These are phyloP conservation scores for Crepidodera aurea DNA, from an alignment of 2,888 invertebrate genomes.

Conservation along the genomic window DNA sequence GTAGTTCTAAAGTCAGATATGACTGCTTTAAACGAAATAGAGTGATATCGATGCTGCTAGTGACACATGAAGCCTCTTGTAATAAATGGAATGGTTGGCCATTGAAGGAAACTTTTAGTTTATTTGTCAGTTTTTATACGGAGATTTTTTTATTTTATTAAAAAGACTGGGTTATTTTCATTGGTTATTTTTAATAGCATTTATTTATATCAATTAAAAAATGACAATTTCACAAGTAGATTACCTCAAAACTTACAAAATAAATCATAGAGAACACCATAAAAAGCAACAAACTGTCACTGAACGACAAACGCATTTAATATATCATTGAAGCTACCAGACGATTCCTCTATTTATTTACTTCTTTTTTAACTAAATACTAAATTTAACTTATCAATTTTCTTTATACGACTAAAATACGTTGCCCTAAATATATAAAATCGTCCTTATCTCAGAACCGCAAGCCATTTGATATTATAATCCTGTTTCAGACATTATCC, in stretches of 20 bases:
- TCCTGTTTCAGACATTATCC: constrained; percentile 18
- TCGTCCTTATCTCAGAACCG: constrained; percentile 4
- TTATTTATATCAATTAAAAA: too few species aligned
- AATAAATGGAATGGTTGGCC: not conserved
- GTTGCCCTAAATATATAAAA: not conserved
- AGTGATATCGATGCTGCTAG: not conserved
- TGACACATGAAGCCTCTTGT: constrained; percentile 6
- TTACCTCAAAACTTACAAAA: too few species aligned
- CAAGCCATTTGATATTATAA: constrained; percentile 19
- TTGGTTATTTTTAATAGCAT: too few species aligned
- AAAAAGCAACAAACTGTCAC: too few species aligned
- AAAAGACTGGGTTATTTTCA: too few species aligned
- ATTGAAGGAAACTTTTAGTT: not conserved
- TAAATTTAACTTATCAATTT: not conserved
- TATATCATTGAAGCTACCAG: too few species aligned
- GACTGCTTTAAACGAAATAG: constrained; percentile 2
- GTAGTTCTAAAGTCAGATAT: not conserved
- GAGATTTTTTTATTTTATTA: too few species aligned
- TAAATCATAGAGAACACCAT: too few species aligned
- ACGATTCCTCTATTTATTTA: too few species aligned
- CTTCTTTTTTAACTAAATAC: too few species aligned
- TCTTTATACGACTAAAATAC: not conserved
- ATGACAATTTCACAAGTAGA: too few species aligned
- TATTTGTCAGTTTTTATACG: constrained; percentile 1
- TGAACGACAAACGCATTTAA: too few species aligned